phyloP scores from a whole-genome alignment of 2,888 invertebrate species.

The Hyposoter dolosus region DNA sequence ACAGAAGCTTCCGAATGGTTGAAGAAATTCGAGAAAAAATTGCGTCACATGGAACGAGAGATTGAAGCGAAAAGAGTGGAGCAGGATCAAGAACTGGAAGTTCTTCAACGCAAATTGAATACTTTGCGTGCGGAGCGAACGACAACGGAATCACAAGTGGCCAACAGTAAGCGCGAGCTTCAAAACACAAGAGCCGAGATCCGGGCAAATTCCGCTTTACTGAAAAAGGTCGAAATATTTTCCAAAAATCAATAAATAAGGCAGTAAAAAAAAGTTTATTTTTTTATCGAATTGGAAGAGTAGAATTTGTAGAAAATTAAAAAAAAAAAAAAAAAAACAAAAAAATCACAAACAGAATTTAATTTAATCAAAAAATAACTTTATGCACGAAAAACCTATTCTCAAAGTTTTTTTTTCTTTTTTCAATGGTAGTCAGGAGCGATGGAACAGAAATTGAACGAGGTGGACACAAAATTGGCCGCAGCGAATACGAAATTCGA shows the following conservation, averaged over 20 bases:
- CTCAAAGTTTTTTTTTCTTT: neutral
- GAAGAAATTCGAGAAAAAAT: slow-evolving; percentile 70
- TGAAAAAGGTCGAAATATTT: slow-evolving; percentile 80
- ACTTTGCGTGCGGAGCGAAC: slow-evolving; percentile 86
- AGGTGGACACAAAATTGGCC: slow-evolving; percentile 78
- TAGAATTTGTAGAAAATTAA: neutral
- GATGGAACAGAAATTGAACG: slow-evolving; percentile 85
- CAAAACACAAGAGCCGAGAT: slow-evolving; percentile 87
- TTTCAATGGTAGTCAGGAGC: slow-evolving; percentile 80
- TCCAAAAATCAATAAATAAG: neutral
- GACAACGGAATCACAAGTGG: slow-evolving; percentile 88
- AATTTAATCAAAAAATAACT: neutral
- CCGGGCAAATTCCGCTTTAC: slow-evolving; percentile 84
- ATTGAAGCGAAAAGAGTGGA: slow-evolving; percentile 76
- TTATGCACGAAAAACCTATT: neutral
- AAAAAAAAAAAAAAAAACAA: too few species aligned
- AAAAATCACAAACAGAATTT: too few species aligned
- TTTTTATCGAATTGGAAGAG: neutral
- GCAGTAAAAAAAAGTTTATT: neutral
- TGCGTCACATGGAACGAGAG: slow-evolving; percentile 74
- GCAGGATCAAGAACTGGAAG: slow-evolving; percentile 84
- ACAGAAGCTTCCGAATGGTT: slow-evolving; percentile 47
- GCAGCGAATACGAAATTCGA: slow-evolving; percentile 76
- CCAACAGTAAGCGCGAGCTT: slow-evolving; percentile 87
- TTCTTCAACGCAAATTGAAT: slow-evolving; percentile 86